Evolutionary conservation across 2,113 vertebrate species (phyloP).

Genomic region (Asarcornis scutulata): DNA sequence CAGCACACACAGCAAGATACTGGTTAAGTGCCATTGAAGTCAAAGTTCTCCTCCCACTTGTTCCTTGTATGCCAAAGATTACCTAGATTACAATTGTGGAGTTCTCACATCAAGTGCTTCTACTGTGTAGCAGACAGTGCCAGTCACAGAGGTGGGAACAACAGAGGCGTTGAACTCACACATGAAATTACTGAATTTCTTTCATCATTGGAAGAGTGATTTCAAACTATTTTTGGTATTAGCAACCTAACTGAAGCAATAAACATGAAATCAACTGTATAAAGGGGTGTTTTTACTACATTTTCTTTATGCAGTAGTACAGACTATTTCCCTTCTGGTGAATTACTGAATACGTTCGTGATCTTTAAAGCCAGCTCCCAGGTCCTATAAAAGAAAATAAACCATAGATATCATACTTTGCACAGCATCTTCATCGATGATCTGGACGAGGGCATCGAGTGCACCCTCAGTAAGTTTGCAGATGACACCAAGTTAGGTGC

Average conservation of each 20-base stretch:
- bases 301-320: conserved; percentile 24
- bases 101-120: not conserved
- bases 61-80: conserved; percentile 67
- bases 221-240: conserved; percentile 27
- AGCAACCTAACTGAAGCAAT: conserved; percentile 36
- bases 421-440: too few relatives aligned
- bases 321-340: conserved; percentile 5
- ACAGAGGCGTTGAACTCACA: conserved; percentile 67
- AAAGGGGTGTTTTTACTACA: conserved; percentile 53
- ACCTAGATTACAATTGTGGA: conserved; percentile 50
- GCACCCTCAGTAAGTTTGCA: too few relatives aligned
- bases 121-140: conserved; percentile 37
- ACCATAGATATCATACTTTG: not conserved
- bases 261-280: conserved; percentile 53
- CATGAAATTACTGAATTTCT: conserved; percentile 52
- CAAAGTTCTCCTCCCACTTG: conserved; percentile 58
- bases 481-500: too few relatives aligned
- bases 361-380: not conserved
- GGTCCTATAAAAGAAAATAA: conserved; percentile 13
- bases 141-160: conserved; percentile 60
- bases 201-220: conserved; percentile 38
- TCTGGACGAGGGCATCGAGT: too few relatives aligned
- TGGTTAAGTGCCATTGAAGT: conserved; percentile 69
- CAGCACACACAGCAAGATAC: conserved; percentile 60
- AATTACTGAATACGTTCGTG: conserved; percentile 47